phyloP scores from a whole-genome alignment of 2,113 vertebrate genomes.

The Semnornis frantzii region DNA sequence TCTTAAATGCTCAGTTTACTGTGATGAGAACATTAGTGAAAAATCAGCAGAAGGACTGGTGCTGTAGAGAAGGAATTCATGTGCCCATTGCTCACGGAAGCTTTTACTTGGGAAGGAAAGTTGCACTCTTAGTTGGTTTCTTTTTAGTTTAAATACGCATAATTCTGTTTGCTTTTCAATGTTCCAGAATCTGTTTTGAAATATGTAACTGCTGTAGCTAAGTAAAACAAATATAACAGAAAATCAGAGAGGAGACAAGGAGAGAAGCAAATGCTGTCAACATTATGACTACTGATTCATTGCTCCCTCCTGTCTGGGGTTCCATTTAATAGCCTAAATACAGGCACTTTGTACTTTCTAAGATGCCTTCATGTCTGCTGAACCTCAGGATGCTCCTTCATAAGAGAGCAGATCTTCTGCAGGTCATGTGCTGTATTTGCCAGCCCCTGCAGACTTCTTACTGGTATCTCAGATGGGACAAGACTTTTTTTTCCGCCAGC shows the following conservation, averaged over 20 bases:
- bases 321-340: not conserved
- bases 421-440: not conserved
- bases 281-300: not conserved
- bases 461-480: not conserved
- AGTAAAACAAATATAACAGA: not conserved
- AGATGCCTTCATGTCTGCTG: not conserved
- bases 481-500: not conserved
- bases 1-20: constrained; percentile 24
- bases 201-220: not conserved
- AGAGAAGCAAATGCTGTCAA: not conserved
- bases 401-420: not conserved
- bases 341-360: not conserved
- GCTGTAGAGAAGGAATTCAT: not conserved
- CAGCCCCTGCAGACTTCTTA: not conserved
- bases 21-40: not conserved
- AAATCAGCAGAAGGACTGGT: constrained; percentile 4
- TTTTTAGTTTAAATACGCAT: not conserved
- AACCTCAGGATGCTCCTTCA: not conserved
- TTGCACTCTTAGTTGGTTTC: not conserved
- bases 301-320: not conserved
- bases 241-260: not conserved
- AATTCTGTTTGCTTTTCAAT: not conserved
- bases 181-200: not conserved
- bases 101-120: not conserved
- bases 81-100: not conserved